Evolutionary conservation across 2,113 vertebrate genomes (phyloP).

Genomic region (Lota lota): DNA sequence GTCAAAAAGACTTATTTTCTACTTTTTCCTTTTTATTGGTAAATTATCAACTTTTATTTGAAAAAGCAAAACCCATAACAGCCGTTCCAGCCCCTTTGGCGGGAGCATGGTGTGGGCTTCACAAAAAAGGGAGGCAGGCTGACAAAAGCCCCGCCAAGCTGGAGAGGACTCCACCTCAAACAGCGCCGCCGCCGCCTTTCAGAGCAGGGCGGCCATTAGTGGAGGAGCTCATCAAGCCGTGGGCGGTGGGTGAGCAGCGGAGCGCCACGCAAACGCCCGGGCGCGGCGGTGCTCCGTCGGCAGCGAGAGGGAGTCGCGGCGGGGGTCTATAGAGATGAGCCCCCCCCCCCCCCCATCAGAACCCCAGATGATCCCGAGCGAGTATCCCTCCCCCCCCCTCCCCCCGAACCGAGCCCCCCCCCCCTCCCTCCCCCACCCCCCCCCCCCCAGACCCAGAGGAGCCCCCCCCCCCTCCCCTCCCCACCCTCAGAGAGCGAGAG

Average conservation of each 20-base stretch:
- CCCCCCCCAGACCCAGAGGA: slow-evolving; percentile 64
- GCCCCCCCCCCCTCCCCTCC: slow-evolving; percentile 54
- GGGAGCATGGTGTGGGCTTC: slow-evolving; percentile 64
- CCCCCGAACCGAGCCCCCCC: too few relatives aligned
- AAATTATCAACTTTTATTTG: slow-evolving; percentile 74
- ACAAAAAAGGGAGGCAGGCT: slow-evolving; percentile 70
- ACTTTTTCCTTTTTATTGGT: slow-evolving; percentile 69
- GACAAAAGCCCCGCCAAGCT: slow-evolving; percentile 72
- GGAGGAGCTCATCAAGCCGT: slow-evolving; percentile 65
- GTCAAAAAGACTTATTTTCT: slow-evolving; percentile 58
- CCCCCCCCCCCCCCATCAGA: slow-evolving; percentile 31
- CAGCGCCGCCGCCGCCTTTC: too few relatives aligned
- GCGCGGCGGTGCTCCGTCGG: slow-evolving; percentile 19
- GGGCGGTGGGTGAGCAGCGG: slow-evolving; percentile 4
- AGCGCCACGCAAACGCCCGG: slow-evolving; percentile 16
- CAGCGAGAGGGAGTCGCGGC: slow-evolving; percentile 35
- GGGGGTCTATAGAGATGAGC: slow-evolving; percentile 56
- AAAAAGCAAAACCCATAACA: slow-evolving; percentile 72
- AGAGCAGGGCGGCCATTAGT: slow-evolving; percentile 59
- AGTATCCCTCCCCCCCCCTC: too few relatives aligned
- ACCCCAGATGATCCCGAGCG: slow-evolving; percentile 74
- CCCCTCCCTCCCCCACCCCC: too few relatives aligned
- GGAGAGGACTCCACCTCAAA: slow-evolving; percentile 69
- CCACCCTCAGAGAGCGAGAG: slow-evolving; percentile 41
- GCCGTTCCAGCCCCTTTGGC: slow-evolving; percentile 71